Evolutionary conservation across 2,888 invertebrate genomes (phyloP).

Genomic region (Sinelater perroti): DNA sequence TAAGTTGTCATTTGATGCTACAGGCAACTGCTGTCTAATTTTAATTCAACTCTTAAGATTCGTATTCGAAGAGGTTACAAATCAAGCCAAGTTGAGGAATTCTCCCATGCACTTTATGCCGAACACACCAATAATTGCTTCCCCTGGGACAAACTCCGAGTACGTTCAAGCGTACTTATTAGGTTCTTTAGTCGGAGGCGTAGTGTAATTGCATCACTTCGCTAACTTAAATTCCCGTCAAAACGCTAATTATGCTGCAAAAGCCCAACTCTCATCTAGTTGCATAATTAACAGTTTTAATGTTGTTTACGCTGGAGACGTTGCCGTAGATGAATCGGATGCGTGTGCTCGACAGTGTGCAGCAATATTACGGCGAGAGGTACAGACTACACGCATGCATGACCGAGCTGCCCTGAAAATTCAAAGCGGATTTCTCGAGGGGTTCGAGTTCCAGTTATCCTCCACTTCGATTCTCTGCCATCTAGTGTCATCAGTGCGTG

Average conservation of each 20-base stretch:
- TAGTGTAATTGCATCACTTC: slow-evolving; percentile 5
- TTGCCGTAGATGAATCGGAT: too few relatives aligned
- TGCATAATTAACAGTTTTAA: too few relatives aligned
- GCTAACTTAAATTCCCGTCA: background rate
- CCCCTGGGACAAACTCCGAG: background rate
- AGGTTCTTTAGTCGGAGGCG: background rate
- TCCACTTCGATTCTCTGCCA: slow-evolving; percentile 11
- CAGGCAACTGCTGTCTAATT: too few relatives aligned
- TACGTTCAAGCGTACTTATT: slow-evolving; percentile 12
- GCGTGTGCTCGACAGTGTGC: too few relatives aligned
- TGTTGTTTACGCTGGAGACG: too few relatives aligned
- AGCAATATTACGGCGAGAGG: too few relatives aligned
- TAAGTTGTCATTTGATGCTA: too few relatives aligned
- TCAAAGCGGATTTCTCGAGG: slow-evolving; percentile 3
- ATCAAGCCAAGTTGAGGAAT: background rate
- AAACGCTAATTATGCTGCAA: too few relatives aligned
- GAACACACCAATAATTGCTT: slow-evolving; percentile 8
- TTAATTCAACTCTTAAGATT: too few relatives aligned
- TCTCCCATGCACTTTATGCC: slow-evolving; percentile 8
- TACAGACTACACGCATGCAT: too few relatives aligned
- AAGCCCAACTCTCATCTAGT: too few relatives aligned
- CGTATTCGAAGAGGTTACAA: too few relatives aligned
- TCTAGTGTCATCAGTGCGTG: slow-evolving; percentile 6
- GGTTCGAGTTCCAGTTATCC: slow-evolving; percentile 4
- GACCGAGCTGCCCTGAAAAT: background rate